Conservation (phyloP, 2,797 vertebrate species). For the Chaetophractus vellerosus region DNA sequence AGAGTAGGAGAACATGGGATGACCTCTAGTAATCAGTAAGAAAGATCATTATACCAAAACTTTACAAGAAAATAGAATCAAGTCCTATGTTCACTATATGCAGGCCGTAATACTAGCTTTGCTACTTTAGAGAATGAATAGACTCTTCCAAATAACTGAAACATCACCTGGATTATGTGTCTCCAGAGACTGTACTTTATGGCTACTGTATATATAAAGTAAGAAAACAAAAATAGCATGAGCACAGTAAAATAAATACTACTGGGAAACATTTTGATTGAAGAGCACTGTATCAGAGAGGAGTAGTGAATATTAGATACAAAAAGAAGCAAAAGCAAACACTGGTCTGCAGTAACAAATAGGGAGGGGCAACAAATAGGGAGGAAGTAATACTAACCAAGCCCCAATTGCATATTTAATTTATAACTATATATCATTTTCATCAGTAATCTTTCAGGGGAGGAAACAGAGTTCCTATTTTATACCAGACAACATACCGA, state of each 20-base stretch:
- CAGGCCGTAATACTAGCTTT: neutral
- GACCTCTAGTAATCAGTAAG: neutral
- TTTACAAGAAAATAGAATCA: neutral
- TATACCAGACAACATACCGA: neutral
- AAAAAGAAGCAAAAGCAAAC: slow-evolving; percentile 27
- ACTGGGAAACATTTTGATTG: slow-evolving; percentile 21
- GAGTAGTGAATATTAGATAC: slow-evolving; percentile 19
- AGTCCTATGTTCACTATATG: neutral
- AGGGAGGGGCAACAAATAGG: neutral
- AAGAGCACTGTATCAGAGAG: neutral
- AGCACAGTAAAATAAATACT: neutral
- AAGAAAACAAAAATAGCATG: slow-evolving; percentile 22
- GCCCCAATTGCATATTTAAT: neutral
- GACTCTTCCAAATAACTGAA: neutral
- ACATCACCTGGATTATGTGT: neutral
- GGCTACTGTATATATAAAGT: neutral
- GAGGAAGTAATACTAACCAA: neutral
- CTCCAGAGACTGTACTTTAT: neutral
- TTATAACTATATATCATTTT: neutral
- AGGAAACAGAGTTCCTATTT: neutral
- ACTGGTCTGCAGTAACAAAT: neutral
- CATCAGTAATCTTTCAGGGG: neutral
- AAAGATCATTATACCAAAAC: neutral
- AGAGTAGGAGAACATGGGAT: neutral
- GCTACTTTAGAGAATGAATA: slow-evolving; percentile 19